A percentile compares a stretch with the other conserved stretches of the same genome.
These are phyloP conservation scores for Atrina japonica DNA, from an alignment of 2,888 invertebrate species.

Conservation along the genomic window DNA sequence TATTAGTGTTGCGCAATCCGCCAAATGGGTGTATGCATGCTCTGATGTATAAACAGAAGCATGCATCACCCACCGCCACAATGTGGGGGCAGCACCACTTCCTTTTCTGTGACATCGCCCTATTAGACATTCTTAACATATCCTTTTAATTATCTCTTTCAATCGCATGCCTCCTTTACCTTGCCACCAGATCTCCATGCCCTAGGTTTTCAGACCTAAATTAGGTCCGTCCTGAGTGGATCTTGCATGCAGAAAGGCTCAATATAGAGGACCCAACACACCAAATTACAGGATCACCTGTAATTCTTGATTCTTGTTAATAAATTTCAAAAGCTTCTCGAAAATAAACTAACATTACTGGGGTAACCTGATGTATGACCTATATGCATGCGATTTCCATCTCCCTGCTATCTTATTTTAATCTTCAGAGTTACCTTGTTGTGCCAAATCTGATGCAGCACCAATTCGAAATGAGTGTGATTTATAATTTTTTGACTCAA, in stretches of 20 bases:
- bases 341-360: background rate
- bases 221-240: background rate
- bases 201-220: background rate
- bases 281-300: background rate
- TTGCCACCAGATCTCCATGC: conserved; percentile 7
- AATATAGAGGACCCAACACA: conserved; percentile 11
- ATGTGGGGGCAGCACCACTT: too few species aligned
- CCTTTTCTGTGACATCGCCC: too few species aligned
- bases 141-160: background rate
- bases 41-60: too few species aligned
- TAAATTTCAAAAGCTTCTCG: background rate
- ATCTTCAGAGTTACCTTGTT: background rate
- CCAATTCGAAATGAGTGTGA: conserved; percentile 17
- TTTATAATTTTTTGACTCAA: background rate
- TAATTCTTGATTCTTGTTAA: background rate
- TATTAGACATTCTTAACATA: background rate
- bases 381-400: conserved; percentile 15
- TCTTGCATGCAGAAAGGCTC: background rate
- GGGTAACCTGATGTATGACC: background rate
- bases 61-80: too few species aligned
- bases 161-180: background rate
- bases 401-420: conserved; percentile 6
- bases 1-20: too few species aligned
- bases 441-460: background rate
- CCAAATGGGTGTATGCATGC: too few species aligned